Percentiles rank a stretch among this genome's conserved stretches.
These are phyloP conservation scores for Neodiprion lecontei DNA, from an alignment of 1,140 invertebrate species.

Conservation along the genomic window DNA sequence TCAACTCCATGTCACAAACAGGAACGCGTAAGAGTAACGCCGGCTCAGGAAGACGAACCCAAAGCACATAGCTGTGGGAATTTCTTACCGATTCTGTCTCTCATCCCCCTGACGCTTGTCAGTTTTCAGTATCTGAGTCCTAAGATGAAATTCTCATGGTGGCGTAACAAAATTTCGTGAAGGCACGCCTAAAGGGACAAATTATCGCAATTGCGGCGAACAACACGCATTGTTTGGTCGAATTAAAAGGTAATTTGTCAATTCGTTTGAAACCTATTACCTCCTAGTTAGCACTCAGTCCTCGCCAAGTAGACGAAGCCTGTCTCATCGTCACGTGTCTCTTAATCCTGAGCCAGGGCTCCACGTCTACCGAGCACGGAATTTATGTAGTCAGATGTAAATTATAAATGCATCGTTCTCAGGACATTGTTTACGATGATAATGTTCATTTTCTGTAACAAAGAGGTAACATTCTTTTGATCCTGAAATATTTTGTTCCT, in stretches of 20 bases:
- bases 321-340: conserved; percentile 22
- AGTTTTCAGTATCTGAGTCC: conserved; percentile 61
- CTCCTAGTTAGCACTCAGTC: conserved; percentile 34
- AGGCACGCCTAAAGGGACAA: conserved; percentile 51
- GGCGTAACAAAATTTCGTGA: conserved; percentile 75
- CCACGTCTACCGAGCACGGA: background rate
- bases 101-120: conserved; percentile 57
- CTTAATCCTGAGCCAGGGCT: background rate
- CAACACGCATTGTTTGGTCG: background rate
- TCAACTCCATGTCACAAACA: conserved; percentile 44
- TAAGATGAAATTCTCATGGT: conserved; percentile 71
- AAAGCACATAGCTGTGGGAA: conserved; percentile 54
- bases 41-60: conserved; percentile 43
- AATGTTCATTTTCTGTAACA: background rate
- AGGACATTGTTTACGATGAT: background rate
- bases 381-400: background rate
- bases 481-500: background rate
- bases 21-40: conserved; percentile 33
- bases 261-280: conserved; percentile 30
- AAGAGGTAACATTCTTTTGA: background rate
- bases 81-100: conserved; percentile 54
- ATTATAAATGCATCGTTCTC: background rate
- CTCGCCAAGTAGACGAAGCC: conserved; percentile 39
- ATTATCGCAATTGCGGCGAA: background rate
- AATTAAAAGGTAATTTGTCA: background rate